Percentiles rank a stretch among this genome's conserved stretches.
phyloP scores from a whole-genome alignment of 2,888 invertebrate species.

The Colletes collaris region DNA sequence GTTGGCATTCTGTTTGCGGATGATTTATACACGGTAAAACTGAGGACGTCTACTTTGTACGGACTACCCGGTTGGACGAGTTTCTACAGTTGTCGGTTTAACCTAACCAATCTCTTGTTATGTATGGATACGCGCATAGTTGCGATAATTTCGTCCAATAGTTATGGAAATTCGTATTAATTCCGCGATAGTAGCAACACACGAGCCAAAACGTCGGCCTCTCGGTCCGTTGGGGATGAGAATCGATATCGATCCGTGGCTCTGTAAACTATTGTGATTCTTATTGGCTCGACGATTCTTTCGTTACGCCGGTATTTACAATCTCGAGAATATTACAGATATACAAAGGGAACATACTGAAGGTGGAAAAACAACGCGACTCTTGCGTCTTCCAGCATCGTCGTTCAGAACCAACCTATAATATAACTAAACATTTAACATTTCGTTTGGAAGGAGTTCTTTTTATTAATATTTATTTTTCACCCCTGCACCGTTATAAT shows the following conservation, averaged over 20 bases:
- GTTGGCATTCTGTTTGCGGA: conserved; percentile 28
- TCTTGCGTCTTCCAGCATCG: too few relatives aligned
- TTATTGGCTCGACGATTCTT: not conserved
- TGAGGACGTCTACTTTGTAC: conserved; percentile 32
- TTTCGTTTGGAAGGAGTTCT: too few relatives aligned
- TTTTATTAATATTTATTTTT: too few relatives aligned
- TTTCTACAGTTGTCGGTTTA: conserved; percentile 29
- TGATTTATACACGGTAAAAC: conserved; percentile 34
- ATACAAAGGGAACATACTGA: too few relatives aligned
- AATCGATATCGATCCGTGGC: conserved; percentile 28
- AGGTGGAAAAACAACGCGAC: too few relatives aligned
- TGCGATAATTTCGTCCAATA: conserved; percentile 44
- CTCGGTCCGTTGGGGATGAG: not conserved
- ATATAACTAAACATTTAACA: too few relatives aligned
- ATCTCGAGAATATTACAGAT: too few relatives aligned
- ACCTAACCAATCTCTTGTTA: conserved; percentile 21
- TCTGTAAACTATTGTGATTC: not conserved
- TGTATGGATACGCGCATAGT: conserved; percentile 37
- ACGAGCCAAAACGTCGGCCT: conserved; percentile 10
- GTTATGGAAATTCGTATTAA: conserved; percentile 55
- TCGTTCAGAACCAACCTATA: too few relatives aligned
- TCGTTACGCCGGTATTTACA: not conserved
- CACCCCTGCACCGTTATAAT: too few relatives aligned
- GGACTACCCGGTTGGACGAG: conserved; percentile 22
- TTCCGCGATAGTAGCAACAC: conserved; percentile 15